Evolutionary conservation across 2,888 invertebrate species (phyloP), one percentile per base, ranked within the genome.

Genomic region (Eristalis pertinax): DNA sequence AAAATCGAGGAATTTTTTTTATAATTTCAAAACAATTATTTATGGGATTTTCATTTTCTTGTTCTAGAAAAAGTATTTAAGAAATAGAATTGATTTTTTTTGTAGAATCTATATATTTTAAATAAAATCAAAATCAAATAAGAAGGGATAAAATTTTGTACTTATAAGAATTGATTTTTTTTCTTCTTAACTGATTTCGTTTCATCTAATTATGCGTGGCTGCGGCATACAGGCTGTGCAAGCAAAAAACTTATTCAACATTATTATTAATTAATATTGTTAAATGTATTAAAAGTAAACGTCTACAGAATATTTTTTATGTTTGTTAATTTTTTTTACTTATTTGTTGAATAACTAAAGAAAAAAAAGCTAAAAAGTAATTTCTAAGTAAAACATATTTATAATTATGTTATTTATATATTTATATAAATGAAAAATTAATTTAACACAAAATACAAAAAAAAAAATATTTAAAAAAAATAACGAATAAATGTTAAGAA

Each of bases 201-300:
- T 84, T 89, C 89, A 74, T 88, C 90, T 90, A 90, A 91, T 90
- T 91, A 93, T 93, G 93, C 93, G 93, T 93, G 93, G 93, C 93
- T 93, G 93, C 93, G 93, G 93, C 93, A 93, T 93, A 93, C 92
- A 92, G 91, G 91, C 91, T 92, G 93, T 93, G 93, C 93, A 93
- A 93, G 93, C 93, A 93, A 93, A 90, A 92, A 93, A 92, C 91
- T 91, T 90, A 90, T 91, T 91, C 90, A 89, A 89, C 88, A 88
- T 85, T 89, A 89, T 90, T 90, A 89, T 89, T 90, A 89, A 89
- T 90, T 89, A 85, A 90, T 88, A 89, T 89, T 88, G 86, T 86
- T 89, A 88, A 88, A 85, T 85, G 69, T 81, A 78, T 70, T 56
- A 83, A 89, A 87, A 87, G 79, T 87, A 87, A 89, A 89, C 86